Conservation (phyloP, 2,797 vertebrate genomes). For the Huso huso region DNA sequence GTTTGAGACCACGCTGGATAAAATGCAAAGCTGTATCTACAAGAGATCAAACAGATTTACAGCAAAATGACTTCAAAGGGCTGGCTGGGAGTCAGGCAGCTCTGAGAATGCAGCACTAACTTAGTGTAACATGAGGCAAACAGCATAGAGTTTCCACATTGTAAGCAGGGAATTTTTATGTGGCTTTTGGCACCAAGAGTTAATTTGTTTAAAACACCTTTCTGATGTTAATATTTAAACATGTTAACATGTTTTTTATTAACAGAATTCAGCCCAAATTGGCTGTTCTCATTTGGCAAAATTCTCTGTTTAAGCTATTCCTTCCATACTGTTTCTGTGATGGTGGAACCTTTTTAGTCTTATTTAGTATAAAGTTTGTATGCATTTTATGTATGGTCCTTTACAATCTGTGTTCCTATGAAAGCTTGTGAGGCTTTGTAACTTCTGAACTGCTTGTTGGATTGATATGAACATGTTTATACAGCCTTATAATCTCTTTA, state of each 20-base stretch:
- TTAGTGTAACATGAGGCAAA: slow-evolving; percentile 50
- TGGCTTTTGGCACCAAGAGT: slow-evolving; percentile 23
- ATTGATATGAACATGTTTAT: no score
- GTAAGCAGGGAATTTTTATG: slow-evolving; percentile 36
- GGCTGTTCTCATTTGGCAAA: no score
- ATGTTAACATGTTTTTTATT: slow-evolving; percentile 31
- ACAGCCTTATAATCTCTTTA: no score
- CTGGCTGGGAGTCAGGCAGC: slow-evolving; percentile 48
- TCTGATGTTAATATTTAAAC: slow-evolving; percentile 10
- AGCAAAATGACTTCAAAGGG: slow-evolving; percentile 63
- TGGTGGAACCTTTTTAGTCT: slow-evolving; percentile 22
- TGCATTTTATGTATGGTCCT: no score
- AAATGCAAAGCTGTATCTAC: slow-evolving; percentile 46
- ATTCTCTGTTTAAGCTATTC: slow-evolving; percentile 32
- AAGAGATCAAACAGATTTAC: slow-evolving; percentile 51
- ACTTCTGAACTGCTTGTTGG: no score
- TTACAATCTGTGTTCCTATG: no score
- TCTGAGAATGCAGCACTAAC: slow-evolving; percentile 47
- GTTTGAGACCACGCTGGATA: slow-evolving; percentile 39
- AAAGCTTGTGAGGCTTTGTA: no score
- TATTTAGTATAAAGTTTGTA: slow-evolving; percentile 22
- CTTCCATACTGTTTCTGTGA: slow-evolving; percentile 29
- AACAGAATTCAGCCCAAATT: slow-evolving; percentile 30
- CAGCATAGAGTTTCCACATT: slow-evolving; percentile 51
- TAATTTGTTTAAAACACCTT: slow-evolving; percentile 6